Base-by-base conservation (phyloP, 2,113 vertebrate genomes). In the Catagonus wagneri region DNA sequence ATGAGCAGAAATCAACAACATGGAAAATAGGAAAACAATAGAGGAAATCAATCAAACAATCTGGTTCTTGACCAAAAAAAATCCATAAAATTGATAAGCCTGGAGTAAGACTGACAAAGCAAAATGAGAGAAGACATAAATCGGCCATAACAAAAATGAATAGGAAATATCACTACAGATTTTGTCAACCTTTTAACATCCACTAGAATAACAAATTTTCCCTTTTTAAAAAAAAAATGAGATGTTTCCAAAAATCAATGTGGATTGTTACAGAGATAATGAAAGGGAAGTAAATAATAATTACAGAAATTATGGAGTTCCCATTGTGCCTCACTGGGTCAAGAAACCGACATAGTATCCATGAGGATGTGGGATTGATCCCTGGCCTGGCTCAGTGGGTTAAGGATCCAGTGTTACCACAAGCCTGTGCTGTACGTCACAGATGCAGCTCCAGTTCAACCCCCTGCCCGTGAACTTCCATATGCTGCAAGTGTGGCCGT, bases 241-340 rank as follows among this genome's bases (percentile, higher is more conserved):
- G 97, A 98, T 98, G 96, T 98, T 99, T 99, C 99, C 99, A 99
- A 99, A 99, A 99, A 98, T 98, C 98, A 98, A 98, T 98, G 99
- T 99, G 99, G 99, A 99, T 98, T 98, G 97, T 98, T 98, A 99
- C 98, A 98, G 98, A 98, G 98, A 98, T 98, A 98, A 98, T 98
- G 99, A 98, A 99, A 98, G 98, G 98, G 98, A 99, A 99, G 98
- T 98, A 98, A 98, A 98, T 98, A 97, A 98, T 98, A 98, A 98
- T 97, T 98, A 98, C 98, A 97, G 98, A 99, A 98, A 97, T 44
- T 44, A 44, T 44, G 44, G 44, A 44, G 44, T 4, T 44, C 44
- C 44, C 44, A 44, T 44, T 44, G 44, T 44, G 44, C 5, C 44
- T 44, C 44, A 44, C 5, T 44, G 44, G 44, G 44, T 44, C 8